These are phyloP conservation scores for Tinamus major DNA, from an alignment of 2,797 vertebrate species.

Conservation along the genomic window DNA sequence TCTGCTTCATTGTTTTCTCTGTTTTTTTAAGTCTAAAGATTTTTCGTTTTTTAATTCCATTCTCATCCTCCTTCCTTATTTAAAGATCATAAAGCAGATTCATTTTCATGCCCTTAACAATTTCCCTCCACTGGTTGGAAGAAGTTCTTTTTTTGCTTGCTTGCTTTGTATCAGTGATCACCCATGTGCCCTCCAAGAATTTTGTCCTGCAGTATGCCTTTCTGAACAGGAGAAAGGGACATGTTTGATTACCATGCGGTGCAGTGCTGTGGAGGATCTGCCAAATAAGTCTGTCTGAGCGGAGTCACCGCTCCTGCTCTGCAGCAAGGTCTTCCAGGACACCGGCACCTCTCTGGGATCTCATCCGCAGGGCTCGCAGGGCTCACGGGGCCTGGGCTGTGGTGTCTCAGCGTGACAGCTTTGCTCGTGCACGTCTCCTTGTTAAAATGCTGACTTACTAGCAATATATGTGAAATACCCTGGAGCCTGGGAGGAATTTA, in stretches of 20 bases:
- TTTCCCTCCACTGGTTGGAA: neutral
- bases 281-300: neutral
- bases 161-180: neutral
- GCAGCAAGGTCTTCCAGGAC: neutral
- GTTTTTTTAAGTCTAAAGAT: rapidly evolving
- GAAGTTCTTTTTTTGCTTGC: neutral
- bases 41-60: neutral
- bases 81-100: neutral
- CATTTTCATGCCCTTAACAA: neutral
- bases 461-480: neutral
- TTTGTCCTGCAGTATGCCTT: neutral
- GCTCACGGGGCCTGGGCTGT: neutral
- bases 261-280: neutral
- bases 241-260: neutral
- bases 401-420: neutral
- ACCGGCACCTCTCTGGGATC: neutral
- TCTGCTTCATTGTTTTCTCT: neutral
- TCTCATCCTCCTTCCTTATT: neutral
- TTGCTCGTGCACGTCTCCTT: neutral
- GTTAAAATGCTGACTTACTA: neutral
- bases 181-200: neutral
- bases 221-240: neutral
- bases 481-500: neutral
- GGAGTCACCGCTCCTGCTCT: neutral
- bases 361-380: neutral